phyloP scores from a whole-genome alignment of 1,140 invertebrate species.

The Sitophilus oryzae region DNA sequence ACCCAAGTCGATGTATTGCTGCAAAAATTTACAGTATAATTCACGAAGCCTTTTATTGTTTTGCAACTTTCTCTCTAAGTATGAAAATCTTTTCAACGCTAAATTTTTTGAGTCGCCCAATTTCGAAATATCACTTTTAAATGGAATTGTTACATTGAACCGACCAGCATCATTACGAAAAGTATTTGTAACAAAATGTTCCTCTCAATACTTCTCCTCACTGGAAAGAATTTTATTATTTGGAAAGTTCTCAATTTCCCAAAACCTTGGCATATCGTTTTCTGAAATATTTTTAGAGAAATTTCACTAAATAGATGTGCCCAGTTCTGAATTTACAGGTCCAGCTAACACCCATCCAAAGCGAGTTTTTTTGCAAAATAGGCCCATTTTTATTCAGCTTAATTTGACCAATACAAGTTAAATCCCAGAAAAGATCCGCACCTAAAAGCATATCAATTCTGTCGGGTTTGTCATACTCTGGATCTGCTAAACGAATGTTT shows the following conservation, averaged over 20 bases:
- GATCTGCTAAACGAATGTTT: conserved; percentile 12
- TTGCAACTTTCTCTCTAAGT: conserved; percentile 15
- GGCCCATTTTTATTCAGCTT: background rate
- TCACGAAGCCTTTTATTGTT: conserved; percentile 8
- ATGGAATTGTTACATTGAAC: conserved; percentile 31
- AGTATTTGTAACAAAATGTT: conserved; percentile 28
- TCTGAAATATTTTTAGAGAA: conserved; percentile 3
- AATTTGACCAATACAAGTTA: conserved; percentile 8
- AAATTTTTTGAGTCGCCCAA: conserved; percentile 25
- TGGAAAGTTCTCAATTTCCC: conserved; percentile 2
- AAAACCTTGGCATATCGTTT: conserved; percentile 6
- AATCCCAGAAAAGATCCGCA: conserved; percentile 10
- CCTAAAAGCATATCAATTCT: conserved; percentile 13
- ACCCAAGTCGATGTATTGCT: conserved; percentile 34
- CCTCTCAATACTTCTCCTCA: conserved; percentile 31
- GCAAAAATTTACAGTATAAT: conserved; percentile 33
- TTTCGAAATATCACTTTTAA: conserved; percentile 20
- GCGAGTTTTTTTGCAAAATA: conserved; percentile 8
- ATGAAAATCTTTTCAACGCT: conserved; percentile 14
- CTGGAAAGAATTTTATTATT: conserved; percentile 1
- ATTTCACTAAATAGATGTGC: background rate
- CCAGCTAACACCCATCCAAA: conserved; percentile 4
- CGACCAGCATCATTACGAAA: conserved; percentile 24
- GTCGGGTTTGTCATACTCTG: background rate
- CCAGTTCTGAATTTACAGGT: background rate